These are phyloP conservation scores for Cotesia vestalis DNA, from an alignment of 1,140 invertebrate species.

Conservation along the genomic window DNA sequence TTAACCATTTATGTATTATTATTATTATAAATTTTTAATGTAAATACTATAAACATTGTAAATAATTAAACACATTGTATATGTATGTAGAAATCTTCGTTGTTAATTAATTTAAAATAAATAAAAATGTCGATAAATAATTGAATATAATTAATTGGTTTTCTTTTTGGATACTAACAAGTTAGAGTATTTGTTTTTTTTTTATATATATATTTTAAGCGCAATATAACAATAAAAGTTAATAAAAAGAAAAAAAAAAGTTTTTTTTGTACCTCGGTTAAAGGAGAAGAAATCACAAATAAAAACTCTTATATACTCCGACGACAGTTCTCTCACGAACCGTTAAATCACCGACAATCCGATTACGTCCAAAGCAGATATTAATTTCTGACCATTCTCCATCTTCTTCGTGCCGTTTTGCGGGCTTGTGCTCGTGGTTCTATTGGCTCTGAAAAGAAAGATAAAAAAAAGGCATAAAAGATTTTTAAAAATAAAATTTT, in stretches of 20 bases:
- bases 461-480: neutral
- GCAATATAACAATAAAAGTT: too few species aligned
- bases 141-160: slow-evolving; percentile 2
- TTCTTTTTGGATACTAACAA: neutral
- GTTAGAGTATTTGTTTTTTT: too few species aligned
- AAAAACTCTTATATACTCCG: slow-evolving; percentile 19
- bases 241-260: slow-evolving; percentile 1
- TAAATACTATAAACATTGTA: slow-evolving; percentile 58
- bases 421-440: slow-evolving; percentile 1
- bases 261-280: neutral
- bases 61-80: slow-evolving; percentile 55
- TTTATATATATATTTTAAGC: too few species aligned
- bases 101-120: slow-evolving; percentile 63
- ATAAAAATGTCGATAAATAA: slow-evolving; percentile 21
- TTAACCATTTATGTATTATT: slow-evolving; percentile 48
- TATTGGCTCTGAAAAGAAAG: neutral
- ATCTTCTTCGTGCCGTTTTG: slow-evolving; percentile 38
- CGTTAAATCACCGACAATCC: slow-evolving; percentile 37
- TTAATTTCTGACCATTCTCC: slow-evolving; percentile 40
- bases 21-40: slow-evolving; percentile 53
- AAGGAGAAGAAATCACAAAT: neutral
- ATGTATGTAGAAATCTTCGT: slow-evolving; percentile 51
- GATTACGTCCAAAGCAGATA: slow-evolving; percentile 37
- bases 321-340: slow-evolving; percentile 30
- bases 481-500: neutral